Evolutionary conservation across 2,888 invertebrate species (phyloP).

Genomic region (Conops quadrifasciatus): DNA sequence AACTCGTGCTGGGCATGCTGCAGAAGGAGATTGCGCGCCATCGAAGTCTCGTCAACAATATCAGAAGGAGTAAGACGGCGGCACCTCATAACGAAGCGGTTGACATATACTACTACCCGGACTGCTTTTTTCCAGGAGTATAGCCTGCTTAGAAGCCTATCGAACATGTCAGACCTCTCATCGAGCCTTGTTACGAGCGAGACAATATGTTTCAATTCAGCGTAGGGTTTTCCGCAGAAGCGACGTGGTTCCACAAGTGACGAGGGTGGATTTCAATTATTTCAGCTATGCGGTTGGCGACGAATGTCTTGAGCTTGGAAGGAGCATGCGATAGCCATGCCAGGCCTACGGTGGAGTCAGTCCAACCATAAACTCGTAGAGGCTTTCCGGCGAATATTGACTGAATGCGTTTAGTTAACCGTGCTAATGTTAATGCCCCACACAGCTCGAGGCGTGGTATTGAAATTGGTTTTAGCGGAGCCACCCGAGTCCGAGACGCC

Average conservation of each 20-base stretch:
- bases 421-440: background rate
- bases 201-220: background rate
- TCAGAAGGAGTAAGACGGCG: background rate
- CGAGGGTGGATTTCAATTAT: background rate
- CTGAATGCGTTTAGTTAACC: background rate
- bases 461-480: background rate
- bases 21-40: background rate
- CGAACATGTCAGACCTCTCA: background rate
- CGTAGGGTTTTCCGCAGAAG: constrained; percentile 8
- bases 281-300: constrained; percentile 2
- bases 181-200: background rate
- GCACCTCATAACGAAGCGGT: constrained; percentile 23
- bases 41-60: constrained; percentile 20
- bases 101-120: constrained; percentile 21
- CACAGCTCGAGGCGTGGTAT: constrained; percentile 1
- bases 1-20: constrained; percentile 19
- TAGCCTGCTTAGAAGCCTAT: background rate
- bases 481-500: background rate
- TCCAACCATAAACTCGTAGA: background rate
- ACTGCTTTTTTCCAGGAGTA: constrained; percentile 22
- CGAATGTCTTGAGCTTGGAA: background rate
- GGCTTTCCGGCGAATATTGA: background rate
- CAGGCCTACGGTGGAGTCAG: background rate
- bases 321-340: constrained; percentile 2
- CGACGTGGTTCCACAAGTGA: constrained; percentile 14